Evolutionary conservation across 2,113 vertebrate genomes (phyloP).

Genomic region (Ceyx melanurus): DNA sequence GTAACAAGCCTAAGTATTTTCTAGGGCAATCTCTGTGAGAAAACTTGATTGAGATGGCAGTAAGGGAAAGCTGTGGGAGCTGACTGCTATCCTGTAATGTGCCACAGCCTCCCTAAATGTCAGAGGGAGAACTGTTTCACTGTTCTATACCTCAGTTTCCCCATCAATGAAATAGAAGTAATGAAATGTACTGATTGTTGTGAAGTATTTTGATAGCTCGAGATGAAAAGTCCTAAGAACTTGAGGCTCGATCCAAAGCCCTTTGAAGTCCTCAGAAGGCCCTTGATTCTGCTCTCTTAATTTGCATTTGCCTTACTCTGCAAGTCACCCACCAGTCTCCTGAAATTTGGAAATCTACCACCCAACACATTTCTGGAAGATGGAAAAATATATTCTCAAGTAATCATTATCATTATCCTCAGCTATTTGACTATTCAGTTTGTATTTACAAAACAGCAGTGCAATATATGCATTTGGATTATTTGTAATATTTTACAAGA

Average conservation of each 20-base stretch:
- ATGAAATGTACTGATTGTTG: conserved; percentile 34
- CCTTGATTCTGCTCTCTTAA: conserved; percentile 48
- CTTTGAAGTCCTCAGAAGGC: conserved; percentile 55
- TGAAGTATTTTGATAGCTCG: conserved; percentile 57
- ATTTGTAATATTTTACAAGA: conserved; percentile 71
- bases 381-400: neutral
- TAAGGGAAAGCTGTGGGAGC: neutral
- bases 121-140: neutral
- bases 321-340: conserved; percentile 2
- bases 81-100: neutral
- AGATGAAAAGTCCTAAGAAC: conserved; percentile 62
- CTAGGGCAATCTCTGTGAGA: neutral
- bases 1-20: conserved; percentile 10
- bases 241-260: conserved; percentile 17
- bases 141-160: conserved; percentile 14
- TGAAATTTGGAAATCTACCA: neutral
- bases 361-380: neutral
- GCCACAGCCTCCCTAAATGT: neutral
- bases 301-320: conserved; percentile 51
- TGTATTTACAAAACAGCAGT: conserved; percentile 51
- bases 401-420: conserved; percentile 43
- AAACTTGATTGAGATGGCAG: neutral
- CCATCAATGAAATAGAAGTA: conserved; percentile 25
- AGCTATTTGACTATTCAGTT: conserved; percentile 21
- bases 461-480: conserved; percentile 50